Evolutionary conservation across 23 tunicate genomes (phyloP).

Genomic region (Aplidium turbinatum): DNA sequence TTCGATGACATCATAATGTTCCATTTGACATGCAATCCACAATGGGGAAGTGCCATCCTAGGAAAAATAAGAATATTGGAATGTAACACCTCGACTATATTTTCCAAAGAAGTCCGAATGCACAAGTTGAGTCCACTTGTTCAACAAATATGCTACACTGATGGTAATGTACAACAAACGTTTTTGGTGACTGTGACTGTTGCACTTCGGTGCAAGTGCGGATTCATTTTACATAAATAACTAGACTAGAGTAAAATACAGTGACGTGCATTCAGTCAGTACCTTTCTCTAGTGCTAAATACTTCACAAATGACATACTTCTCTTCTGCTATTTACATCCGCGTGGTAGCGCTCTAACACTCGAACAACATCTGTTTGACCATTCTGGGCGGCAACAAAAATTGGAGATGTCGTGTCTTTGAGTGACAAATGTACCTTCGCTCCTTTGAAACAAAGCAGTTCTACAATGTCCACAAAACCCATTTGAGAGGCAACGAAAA

Average conservation of each 20-base stretch:
- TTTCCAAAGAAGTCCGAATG: not conserved
- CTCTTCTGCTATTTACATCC: slow-evolving; percentile 56
- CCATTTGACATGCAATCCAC: slow-evolving; percentile 82
- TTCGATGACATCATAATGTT: slow-evolving; percentile 37
- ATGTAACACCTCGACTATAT: not conserved
- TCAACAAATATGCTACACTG: no score
- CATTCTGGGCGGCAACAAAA: slow-evolving; percentile 79
- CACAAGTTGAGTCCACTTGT: no score
- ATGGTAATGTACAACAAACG: no score
- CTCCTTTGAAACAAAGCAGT: slow-evolving; percentile 51
- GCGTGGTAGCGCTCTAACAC: slow-evolving; percentile 43
- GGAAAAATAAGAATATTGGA: not conserved
- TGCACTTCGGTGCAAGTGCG: no score
- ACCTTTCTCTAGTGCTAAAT: no score
- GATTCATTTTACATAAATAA: no score
- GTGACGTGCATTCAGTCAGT: no score
- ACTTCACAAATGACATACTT: slow-evolving; percentile 17
- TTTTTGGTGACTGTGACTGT: no score
- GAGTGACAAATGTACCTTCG: slow-evolving; percentile 42
- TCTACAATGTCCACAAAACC: slow-evolving; percentile 49
- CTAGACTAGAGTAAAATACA: no score
- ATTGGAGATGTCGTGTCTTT: slow-evolving; percentile 56
- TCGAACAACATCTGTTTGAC: slow-evolving; percentile 44
- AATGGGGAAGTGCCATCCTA: slow-evolving; percentile 75
- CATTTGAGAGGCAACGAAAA: slow-evolving; percentile 56